Evolutionary conservation across 1,140 invertebrate species (phyloP), one percentile per base, ranked within the genome.

Genomic region (Sarcophaga peregrina): DNA sequence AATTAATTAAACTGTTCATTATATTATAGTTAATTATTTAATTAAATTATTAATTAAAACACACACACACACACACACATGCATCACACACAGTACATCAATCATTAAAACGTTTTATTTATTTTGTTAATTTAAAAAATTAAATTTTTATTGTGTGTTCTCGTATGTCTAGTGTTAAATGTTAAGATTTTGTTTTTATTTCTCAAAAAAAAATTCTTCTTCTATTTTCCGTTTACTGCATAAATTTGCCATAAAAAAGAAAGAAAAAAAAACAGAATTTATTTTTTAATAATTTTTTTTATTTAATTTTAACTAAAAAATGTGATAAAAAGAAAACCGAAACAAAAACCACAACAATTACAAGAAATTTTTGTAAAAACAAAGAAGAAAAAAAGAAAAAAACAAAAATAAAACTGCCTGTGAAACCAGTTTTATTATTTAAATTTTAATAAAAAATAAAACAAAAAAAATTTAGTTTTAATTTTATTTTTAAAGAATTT

Each of bases 281-380:
- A 20, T 20, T 68, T 37, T 37, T 37, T 37, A 37, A 37, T 37
- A 37, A 37, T 37, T 37, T 37, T 37, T 37, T 37, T 37, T 2
- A 37, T 37, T 37, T 37, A 37, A 37, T 37, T 37, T 37, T n/a
- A 58, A 58, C 15, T 68, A 68, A 68, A 20, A 47, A 78, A 78
- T 78, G 75, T 78, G 75, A 78, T 78, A 78, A 78, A 78, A 37
- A 37, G 8, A 68, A 68, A 68, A 68, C 1, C 54, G 15, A 58
- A 7, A 58, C 54, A 58, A 58, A 58, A 58, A 58, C n/a, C 15
- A 58, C 13, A 58, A 58, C 15, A 58, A 58, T 37, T 37, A 37
- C 4, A 37, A 37, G 25, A 37, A 37, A 37, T 37, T 37, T 37
- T 37, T 37, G 25, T 37, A 37, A 37, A 37, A 37, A 37, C 25